phyloP scores from a whole-genome alignment of 1,140 invertebrate species.

The Aphidius ervi region DNA sequence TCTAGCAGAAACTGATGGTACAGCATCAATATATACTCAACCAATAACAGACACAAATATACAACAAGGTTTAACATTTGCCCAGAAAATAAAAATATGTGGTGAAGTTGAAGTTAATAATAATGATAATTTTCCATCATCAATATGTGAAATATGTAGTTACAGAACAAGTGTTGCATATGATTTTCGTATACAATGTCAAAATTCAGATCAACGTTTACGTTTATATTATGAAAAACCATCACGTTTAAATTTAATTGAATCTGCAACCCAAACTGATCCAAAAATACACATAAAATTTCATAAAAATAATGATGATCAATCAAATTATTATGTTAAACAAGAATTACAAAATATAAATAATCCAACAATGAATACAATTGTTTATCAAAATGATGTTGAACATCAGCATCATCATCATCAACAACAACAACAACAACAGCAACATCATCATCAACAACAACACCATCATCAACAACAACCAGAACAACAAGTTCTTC shows the following conservation, averaged over 20 bases:
- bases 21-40: slow-evolving; percentile 33
- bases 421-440: too few species aligned
- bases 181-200: slow-evolving; percentile 49
- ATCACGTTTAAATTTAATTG: slow-evolving; percentile 33
- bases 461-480: slow-evolving; percentile 3
- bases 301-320: slow-evolving; percentile 30
- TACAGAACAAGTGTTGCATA: slow-evolving; percentile 48
- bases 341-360: slow-evolving; percentile 32
- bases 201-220: slow-evolving; percentile 45
- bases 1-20: slow-evolving; percentile 41
- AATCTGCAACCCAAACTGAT: slow-evolving; percentile 47
- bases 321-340: slow-evolving; percentile 43
- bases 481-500: not conserved
- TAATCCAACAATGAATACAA: slow-evolving; percentile 28
- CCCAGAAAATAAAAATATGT: slow-evolving; percentile 46
- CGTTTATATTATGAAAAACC: slow-evolving; percentile 48
- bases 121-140: slow-evolving; percentile 46
- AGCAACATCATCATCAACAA: too few species aligned
- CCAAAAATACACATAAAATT: slow-evolving; percentile 32
- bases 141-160: slow-evolving; percentile 47
- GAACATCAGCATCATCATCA: slow-evolving; percentile 1
- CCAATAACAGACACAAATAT: too few species aligned
- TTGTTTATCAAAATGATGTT: slow-evolving; percentile 11
- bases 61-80: slow-evolving; percentile 31
- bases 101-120: slow-evolving; percentile 46